phyloP scores from a whole-genome alignment of 2,888 invertebrate species.

The Trissonchulus sp. region DNA sequence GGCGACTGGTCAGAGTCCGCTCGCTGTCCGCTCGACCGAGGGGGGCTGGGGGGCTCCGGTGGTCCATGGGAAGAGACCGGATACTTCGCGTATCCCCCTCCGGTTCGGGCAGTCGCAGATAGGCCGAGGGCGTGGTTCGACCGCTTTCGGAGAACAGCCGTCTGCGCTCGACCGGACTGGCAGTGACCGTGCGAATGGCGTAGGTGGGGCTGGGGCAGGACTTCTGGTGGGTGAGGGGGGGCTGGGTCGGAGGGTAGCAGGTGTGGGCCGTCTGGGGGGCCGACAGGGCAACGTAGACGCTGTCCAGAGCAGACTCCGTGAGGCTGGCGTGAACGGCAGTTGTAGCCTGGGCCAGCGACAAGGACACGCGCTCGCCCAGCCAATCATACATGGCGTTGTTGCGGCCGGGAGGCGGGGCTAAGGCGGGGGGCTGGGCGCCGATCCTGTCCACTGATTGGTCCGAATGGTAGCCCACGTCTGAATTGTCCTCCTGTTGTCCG shows the following conservation, averaged over 20 bases:
- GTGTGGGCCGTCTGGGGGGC: not conserved
- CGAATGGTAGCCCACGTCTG: constrained; percentile 41
- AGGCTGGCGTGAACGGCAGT: not conserved
- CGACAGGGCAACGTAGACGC: not conserved
- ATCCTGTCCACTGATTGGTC: constrained; percentile 35
- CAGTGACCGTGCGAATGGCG: not conserved
- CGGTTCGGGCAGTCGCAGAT: not conserved
- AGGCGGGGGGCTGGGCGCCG: not conserved
- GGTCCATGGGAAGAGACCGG: not conserved
- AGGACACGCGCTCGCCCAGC: constrained; percentile 16
- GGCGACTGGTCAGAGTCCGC: not conserved
- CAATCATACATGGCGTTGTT: constrained; percentile 36
- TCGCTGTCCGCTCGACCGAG: not conserved
- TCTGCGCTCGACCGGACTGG: not conserved
- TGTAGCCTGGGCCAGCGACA: not conserved
- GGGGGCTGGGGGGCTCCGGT: not conserved
- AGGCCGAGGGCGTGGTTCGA: not conserved
- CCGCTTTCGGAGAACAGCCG: not conserved
- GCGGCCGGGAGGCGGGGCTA: constrained; percentile 32
- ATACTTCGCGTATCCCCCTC: not conserved
- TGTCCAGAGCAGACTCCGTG: not conserved
- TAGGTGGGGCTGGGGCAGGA: not conserved
- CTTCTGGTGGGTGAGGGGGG: not conserved
- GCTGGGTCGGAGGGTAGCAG: not conserved
- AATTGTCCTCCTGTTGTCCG: constrained; percentile 33